Percentiles rank a stretch among this genome's conserved stretches.
Evolutionary conservation across 2,888 invertebrate genomes (phyloP).

Genomic region (Tiliacea aurago): DNA sequence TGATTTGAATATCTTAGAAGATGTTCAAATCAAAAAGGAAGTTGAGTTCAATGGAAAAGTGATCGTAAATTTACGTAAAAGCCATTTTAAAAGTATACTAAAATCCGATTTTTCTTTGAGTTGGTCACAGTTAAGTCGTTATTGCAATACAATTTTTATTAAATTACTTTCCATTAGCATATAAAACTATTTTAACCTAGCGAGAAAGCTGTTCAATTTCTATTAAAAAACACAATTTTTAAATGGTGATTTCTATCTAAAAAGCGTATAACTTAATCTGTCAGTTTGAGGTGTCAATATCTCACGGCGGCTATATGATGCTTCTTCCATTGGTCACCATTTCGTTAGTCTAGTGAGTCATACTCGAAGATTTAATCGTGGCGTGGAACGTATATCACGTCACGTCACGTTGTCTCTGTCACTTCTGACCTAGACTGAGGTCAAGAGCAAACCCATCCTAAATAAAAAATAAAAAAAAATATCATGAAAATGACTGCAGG

Average conservation of each 20-base stretch:
- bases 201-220: constrained; percentile 11
- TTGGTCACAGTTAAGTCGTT: constrained; percentile 18
- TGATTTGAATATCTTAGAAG: background rate
- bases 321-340: constrained; percentile 52
- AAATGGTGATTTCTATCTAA: constrained; percentile 50
- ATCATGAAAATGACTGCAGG: constrained; percentile 39
- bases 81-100: background rate
- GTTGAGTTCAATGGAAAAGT: background rate
- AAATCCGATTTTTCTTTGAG: constrained; percentile 12
- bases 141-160: constrained; percentile 21
- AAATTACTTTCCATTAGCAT: constrained; percentile 32
- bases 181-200: constrained; percentile 13
- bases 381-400: constrained; percentile 49
- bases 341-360: constrained; percentile 65
- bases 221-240: constrained; percentile 20
- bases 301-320: constrained; percentile 47
- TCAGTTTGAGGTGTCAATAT: constrained; percentile 50
- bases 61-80: constrained; percentile 8
- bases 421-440: too few relatives aligned
- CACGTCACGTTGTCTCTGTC: too few relatives aligned
- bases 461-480: too few relatives aligned
- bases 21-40: too few relatives aligned
- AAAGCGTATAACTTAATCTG: constrained; percentile 51
- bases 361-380: constrained; percentile 56
- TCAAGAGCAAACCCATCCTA: too few relatives aligned